phyloP scores from a whole-genome alignment of 2,888 invertebrate species.

The Oxytorus armatus region DNA sequence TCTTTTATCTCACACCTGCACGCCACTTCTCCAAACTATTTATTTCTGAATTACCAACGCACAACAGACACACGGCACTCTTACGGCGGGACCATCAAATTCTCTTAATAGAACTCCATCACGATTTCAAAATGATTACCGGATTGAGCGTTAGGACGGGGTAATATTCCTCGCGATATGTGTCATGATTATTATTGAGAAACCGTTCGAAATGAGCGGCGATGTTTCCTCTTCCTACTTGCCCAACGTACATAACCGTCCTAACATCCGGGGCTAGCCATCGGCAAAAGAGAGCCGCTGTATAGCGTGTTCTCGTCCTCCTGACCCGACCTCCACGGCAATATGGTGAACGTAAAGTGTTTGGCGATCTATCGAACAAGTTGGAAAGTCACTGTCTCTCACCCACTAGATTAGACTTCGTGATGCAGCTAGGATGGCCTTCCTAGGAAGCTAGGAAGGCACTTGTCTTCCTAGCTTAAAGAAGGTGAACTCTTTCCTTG shows the following conservation, averaged over 20 bases:
- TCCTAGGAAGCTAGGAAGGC: too few species aligned
- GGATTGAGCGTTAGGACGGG: slow-evolving; percentile 11
- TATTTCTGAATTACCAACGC: not conserved
- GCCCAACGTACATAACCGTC: not conserved
- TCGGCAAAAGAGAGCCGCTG: slow-evolving; percentile 30
- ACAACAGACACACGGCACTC: too few species aligned
- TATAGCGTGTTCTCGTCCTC: slow-evolving; percentile 58
- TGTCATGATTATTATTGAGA: slow-evolving; percentile 49
- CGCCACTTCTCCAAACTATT: not conserved
- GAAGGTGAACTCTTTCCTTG: too few species aligned
- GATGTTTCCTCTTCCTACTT: not conserved
- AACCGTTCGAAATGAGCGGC: slow-evolving; percentile 42
- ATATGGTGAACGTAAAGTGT: slow-evolving; percentile 21
- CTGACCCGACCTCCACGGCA: slow-evolving; percentile 64
- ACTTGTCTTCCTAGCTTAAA: too few species aligned
- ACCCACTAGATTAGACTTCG: not conserved
- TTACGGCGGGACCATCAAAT: too few species aligned
- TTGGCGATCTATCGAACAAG: slow-evolving; percentile 39
- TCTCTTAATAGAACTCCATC: slow-evolving; percentile 14
- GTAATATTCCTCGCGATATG: slow-evolving; percentile 16
- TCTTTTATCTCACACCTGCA: too few species aligned
- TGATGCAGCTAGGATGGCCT: too few species aligned
- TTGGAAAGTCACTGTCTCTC: slow-evolving; percentile 37
- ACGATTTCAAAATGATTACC: slow-evolving; percentile 40
- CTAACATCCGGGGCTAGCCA: slow-evolving; percentile 41